Evolutionary conservation across 2,888 invertebrate species (phyloP).

Genomic region (Tholera decimalis): DNA sequence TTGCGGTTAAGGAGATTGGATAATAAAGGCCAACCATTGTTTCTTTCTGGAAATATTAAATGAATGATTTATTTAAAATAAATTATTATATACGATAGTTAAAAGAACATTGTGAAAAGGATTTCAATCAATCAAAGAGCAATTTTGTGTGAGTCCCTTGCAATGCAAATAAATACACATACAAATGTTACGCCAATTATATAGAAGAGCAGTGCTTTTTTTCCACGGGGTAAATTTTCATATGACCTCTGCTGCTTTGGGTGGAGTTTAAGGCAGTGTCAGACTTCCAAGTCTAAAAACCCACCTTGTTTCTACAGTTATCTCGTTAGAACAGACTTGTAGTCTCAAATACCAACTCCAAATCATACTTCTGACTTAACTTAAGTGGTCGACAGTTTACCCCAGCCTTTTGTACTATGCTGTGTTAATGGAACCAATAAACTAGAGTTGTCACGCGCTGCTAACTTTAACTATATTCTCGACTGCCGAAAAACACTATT

Average conservation of each 20-base stretch:
- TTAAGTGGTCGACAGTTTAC: slow-evolving; percentile 10
- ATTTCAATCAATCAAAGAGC: background rate
- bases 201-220: background rate
- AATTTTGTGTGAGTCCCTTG: background rate
- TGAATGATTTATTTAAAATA: background rate
- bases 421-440: slow-evolving; percentile 41
- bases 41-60: slow-evolving; percentile 1
- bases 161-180: background rate
- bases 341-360: background rate
- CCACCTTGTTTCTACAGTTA: no score
- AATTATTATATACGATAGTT: background rate
- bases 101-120: background rate
- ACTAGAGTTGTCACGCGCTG: slow-evolving; percentile 15
- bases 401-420: slow-evolving; percentile 17
- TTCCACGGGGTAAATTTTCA: no score
- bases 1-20: slow-evolving; percentile 19
- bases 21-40: slow-evolving; percentile 29
- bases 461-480: slow-evolving; percentile 31
- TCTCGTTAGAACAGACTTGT: no score
- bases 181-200: background rate
- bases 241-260: no score
- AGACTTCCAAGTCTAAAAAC: no score
- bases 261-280: no score
- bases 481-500: slow-evolving; percentile 34
- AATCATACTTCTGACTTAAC: slow-evolving; percentile 9